A percentile compares a stretch with the other conserved stretches of the same genome.
phyloP scores from a whole-genome alignment of 2,113 vertebrate species.

The Pterocles orientalis region DNA sequence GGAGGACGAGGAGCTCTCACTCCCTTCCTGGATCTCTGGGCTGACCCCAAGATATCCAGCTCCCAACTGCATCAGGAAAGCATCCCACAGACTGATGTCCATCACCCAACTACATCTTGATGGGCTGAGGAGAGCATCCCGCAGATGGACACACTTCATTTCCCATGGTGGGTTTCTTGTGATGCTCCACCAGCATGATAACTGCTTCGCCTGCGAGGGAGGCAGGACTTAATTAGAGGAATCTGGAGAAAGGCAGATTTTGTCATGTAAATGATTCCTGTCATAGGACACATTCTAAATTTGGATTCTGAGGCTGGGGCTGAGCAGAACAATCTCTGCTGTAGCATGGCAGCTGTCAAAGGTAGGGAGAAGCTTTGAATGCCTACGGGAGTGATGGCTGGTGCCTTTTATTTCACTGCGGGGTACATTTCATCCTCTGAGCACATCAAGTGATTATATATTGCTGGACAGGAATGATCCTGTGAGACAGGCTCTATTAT shows the following conservation, averaged over 20 bases:
- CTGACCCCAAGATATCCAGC: background rate
- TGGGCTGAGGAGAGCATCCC: background rate
- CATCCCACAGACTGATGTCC: background rate
- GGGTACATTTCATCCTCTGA: slow-evolving; percentile 37
- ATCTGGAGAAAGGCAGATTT: slow-evolving; percentile 66
- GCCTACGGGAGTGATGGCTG: slow-evolving; percentile 42
- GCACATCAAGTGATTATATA: slow-evolving; percentile 1
- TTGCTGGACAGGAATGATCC: slow-evolving; percentile 14
- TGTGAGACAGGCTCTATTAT: slow-evolving; percentile 3
- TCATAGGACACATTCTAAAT: slow-evolving; percentile 59
- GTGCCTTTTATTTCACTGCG: slow-evolving; percentile 38
- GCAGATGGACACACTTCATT: background rate
- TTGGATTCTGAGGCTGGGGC: slow-evolving; percentile 55
- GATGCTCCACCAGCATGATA: background rate
- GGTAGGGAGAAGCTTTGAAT: slow-evolving; percentile 57
- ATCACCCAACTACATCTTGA: background rate
- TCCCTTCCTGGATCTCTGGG: background rate
- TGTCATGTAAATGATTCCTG: slow-evolving; percentile 70
- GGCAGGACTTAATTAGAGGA: slow-evolving; percentile 59
- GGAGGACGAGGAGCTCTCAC: background rate
- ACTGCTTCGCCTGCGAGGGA: slow-evolving; percentile 32
- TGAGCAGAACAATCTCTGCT: slow-evolving; percentile 62
- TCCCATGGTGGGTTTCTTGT: background rate
- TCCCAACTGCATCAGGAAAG: background rate
- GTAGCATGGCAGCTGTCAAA: slow-evolving; percentile 57